phyloP scores from a whole-genome alignment of 2,113 vertebrate species.

The Limanda limanda region DNA sequence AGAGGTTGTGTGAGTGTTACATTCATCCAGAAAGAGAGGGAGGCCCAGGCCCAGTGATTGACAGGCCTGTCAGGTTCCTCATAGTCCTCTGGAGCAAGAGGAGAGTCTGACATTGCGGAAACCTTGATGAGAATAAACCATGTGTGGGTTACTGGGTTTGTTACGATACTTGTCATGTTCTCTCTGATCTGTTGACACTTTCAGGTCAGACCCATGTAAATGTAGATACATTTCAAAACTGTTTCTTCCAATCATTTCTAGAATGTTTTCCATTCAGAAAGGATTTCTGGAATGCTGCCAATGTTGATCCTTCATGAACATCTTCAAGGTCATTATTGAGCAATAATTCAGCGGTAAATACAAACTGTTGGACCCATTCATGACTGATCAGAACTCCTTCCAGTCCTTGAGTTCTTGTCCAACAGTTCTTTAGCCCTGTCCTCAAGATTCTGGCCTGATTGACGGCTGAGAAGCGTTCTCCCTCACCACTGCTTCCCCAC shows the following conservation, averaged over 20 bases:
- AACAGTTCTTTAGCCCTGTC: no score
- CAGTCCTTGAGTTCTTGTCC: no score
- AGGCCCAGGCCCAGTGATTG: constrained; percentile 26
- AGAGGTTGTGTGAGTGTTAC: background rate
- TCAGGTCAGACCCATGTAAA: constrained; percentile 14
- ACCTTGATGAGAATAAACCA: background rate
- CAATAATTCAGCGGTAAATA: background rate
- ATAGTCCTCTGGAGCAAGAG: constrained; percentile 17
- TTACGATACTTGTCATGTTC: background rate
- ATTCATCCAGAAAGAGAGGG: constrained; percentile 19
- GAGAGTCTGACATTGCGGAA: constrained; percentile 14
- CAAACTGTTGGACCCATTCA: background rate
- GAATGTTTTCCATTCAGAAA: background rate
- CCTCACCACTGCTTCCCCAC: no score
- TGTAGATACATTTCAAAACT: constrained; percentile 1
- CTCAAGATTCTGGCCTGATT: no score
- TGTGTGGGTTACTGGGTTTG: background rate
- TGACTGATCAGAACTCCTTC: background rate
- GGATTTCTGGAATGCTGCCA: background rate
- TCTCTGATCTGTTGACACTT: constrained; percentile 22
- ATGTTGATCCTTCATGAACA: background rate
- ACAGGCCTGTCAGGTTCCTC: constrained; percentile 52
- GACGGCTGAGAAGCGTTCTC: no score
- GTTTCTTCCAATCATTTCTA: background rate
- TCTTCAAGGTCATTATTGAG: no score